Evolutionary conservation across 2,888 invertebrate genomes (phyloP), one percentile per base, ranked within the genome.

Genomic region (Ochlodes sylvanus): DNA sequence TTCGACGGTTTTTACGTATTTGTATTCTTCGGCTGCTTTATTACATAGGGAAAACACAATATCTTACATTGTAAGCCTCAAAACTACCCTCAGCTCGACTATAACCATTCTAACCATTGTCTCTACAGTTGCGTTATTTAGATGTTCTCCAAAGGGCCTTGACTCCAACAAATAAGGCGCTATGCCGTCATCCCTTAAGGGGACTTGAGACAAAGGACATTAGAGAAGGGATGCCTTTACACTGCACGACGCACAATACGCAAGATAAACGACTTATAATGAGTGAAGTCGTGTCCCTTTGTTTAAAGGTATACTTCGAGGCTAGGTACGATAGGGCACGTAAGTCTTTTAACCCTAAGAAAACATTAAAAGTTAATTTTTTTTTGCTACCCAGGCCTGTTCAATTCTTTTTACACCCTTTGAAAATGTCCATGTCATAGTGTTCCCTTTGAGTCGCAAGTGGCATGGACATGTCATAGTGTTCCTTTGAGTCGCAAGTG

Each of bases 131-230:
- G 66, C 52, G 67, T 60, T 67, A 58, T 67, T 67, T 60, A 66
- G 60, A 44, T 19, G 6, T 44, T 44, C 61, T 67, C 61, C 54
- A 61, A 54, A 67, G 67, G 61, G 54, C 61, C 44, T 17, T 67
- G 55, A 67, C 54, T 61, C 21, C 44, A 67, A 67, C 65, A 65
- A 67, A 66, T 67, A 67, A 67, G 60, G 60, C 67, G 42, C 61
- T 47, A 61, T 61, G 61, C 55, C 55, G 55, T 67, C 66, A 67
- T 67, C 61, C 61, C 61, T 66, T 14, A 21, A 67, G 61, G 55
- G 67, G 44, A 21, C 67, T 67, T 15, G 44, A 60, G 15, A 67
- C 67, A 67, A 67, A 61, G 66, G 60, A 54, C 44, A 32, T 32
- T 54, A 54, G 50, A 27, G 17, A 54, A 54, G 54, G 44, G 66